Evolutionary conservation across 2,797 vertebrate species (phyloP), one percentile per base, ranked within the genome.

Genomic region (Melanotaenia pygmaea): DNA sequence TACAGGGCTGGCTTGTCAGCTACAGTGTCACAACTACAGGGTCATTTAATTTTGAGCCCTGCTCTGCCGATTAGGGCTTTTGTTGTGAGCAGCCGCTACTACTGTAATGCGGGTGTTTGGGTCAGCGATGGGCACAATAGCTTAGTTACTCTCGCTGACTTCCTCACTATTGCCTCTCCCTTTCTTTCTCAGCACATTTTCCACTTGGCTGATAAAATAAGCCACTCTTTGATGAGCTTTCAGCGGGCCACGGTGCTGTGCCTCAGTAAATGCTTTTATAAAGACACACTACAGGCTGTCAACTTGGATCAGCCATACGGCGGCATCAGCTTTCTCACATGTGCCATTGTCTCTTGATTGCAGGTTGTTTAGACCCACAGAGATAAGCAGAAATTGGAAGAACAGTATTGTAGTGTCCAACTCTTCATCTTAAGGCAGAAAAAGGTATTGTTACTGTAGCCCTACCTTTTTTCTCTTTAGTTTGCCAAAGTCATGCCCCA

Each of bases 181-280:
- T 71, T 78, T 88, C 88, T 76, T 82, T 90, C 89, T 94, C 92
- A 93, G 93, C 91, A 91, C 90, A 91, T 93, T 94, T 94, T 94
- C 89, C 90, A 93, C 91, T 90, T 82, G 85, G 80, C 92, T 91
- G 91, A 91, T 88, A 86, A 89, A 94, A 91, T 92, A 92, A 92
- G 92, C 90, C 90, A 76, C 75, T 90, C 90, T 92, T 92, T 92
- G 92, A 92, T 89, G 89, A 91, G 91, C 87, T 92, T 90, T 87
- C 74, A 76, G 87, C 84, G 18, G 81, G 79, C 90, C 72, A 76
- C 51, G 32, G 82, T 70, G 84, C 83, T 50, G 77, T 26, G 81
- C 85, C 84, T 87, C 86, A 66, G 86, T 91, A 86, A 84, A 86
- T 84, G 89, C 90, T 88, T 90, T 90, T 91, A 88, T 85, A 88